Base-by-base conservation (phyloP, 2,113 vertebrate species). In the Carassius carassius region DNA sequence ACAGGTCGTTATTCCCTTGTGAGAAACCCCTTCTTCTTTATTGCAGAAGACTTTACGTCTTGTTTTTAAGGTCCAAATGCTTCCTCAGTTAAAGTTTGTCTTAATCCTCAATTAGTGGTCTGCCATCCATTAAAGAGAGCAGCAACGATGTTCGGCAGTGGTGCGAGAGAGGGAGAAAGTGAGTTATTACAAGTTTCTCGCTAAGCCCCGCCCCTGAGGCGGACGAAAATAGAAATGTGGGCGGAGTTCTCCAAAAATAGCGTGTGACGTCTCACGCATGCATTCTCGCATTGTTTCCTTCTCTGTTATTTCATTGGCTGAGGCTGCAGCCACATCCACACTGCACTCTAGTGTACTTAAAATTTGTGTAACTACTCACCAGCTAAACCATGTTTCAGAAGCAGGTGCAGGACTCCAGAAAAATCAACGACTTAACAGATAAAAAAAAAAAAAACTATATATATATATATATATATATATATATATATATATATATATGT, bases 211-310 rank as follows among this genome's bases (percentile, higher is more conserved):
- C 87, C 88, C 69, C 82, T 35, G 76, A 62, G 73, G 60, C 83
- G 41, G 93, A 94, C 94, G 91, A 91, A 95, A 95, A 95, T 95
- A 95, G 94, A 89, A 87, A 85, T 89, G 85, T 10, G 91, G 94
- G 94, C 93, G 94, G 93, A 88, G 72, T 78, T 89, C 90, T 91
- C 94, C 93, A 91, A 94, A 95, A 95, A 95, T 95, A 95, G 93
- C 88, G 49, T 87, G 87, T 77, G 91, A 92, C 91, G 93, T 91
- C 88, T 91, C 91, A 85, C 88, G 62, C 82, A 82, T 88, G 88
- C 89, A 90, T 85, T 84, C 84, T 81, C 72, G 89, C 87, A 92
- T 93, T 93, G 92, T 94, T 91, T 92, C 74, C 83, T 86, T 87
- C 73, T 32, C 82, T 44, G 82, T 77, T 54, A 29, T 89, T 84